Base-by-base conservation (phyloP, 2,113 vertebrate species). In the Sylvia atricapilla region DNA sequence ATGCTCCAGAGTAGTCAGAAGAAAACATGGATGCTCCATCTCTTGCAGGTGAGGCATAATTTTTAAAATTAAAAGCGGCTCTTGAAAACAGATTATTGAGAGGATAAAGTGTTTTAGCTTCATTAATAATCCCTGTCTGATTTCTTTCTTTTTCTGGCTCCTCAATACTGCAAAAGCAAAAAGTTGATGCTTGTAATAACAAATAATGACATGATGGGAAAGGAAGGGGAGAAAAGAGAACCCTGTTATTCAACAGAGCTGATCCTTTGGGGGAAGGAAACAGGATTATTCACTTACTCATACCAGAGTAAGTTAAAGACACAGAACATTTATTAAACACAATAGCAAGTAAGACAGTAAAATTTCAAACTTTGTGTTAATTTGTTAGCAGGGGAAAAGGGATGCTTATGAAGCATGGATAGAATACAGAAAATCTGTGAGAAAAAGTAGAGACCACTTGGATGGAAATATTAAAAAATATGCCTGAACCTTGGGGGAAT, bases 161-260 rank as follows among this genome's bases (percentile, higher is more conserved):
- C 35, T 91, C 75, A 68, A 13, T 74, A 60, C 12, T 8, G 37
- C 24, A 10, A 75, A 44, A 86, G 13, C 43, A 86, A 88, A 60
- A 89, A 33, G 25, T 6, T 62, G 15, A 66, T 78, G n/a, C 47
- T 84, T 87, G 64, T 64, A 86, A 90, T 80, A 93, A 76, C 39
- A 87, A 87, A 87, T 52, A 76, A 64, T 39, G 66, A 50, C 20
- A 46, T 70, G 46, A 77, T n/a, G 76, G 46, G 63, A 86, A 95
- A 94, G 30, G 21, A 74, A 87, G 39, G 37, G 49, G 83, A 83
- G 67, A 77, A 92, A 79, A 58, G 60, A 89, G 52, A 85, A 21
- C 31, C 18, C n/a, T 46, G n/a, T 86, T 82, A 30, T 4, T 67
- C 63, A 80, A 56, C 72, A 78, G 19, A 92, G 56, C n/a, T 50